Evolutionary conservation across 2,797 vertebrate species (phyloP), one percentile per base, ranked within the genome.

Genomic region (Karalla daura): DNA sequence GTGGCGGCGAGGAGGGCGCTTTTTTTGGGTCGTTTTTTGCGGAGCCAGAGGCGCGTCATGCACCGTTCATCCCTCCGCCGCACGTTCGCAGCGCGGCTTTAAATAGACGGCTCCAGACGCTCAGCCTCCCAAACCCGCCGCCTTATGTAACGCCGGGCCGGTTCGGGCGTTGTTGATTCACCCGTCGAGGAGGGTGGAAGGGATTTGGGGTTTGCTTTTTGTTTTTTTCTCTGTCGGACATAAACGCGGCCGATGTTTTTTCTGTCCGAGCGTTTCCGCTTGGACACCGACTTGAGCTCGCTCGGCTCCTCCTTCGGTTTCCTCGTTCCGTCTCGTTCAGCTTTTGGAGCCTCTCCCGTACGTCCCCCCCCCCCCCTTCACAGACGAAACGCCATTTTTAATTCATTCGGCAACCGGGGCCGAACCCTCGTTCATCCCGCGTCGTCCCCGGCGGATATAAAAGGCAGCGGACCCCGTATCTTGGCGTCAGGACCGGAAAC

Each of bases 101-200:
- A 84, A 89, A 88, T 82, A 88, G 76, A 78, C 2, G 11, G 68
- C 23, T 47, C 63, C 66, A 82, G 72, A 86, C 71, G 61, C 67
- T 53, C 35, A 18, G 58, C 30, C 63, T 61, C 39, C 32, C n/a
- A 35, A 76, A 45, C 40, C 40, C 50, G 39, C 49, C 54, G 65
- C 72, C 68, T 84, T 84, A 83, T 70, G 76, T 69, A 83, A 87
- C 70, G 60, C 49, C 21, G 28, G 45, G 51, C 64, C 30, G 68
- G 51, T 83, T 76, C 70, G 80, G 59, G 64, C 61, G 11, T n/a
- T n/a, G n/a, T n/a, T 46, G 69, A 82, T 66, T 78, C 60, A 70
- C 65, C 39, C 12, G 46, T 66, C 25, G 53, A 69, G 33, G 61
- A 73, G 45, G 8, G 43, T 40, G 61, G 30, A 44, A 60, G 24